Evolutionary conservation across 2,113 vertebrate species (phyloP), one percentile per base, ranked within the genome.

Genomic region (Onychostoma macrolepis): DNA sequence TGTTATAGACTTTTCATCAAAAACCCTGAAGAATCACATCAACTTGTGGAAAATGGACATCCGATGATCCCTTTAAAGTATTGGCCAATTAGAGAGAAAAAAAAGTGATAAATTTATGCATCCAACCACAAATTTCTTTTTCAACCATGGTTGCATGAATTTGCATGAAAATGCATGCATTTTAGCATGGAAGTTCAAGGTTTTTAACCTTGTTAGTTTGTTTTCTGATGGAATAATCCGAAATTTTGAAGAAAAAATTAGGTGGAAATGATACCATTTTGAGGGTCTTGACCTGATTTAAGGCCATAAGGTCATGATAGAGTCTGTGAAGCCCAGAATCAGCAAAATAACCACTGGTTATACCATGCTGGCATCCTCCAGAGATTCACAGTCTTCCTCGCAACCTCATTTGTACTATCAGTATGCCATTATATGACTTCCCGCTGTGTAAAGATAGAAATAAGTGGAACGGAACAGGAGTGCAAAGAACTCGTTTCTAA

Each of bases 381-480:
- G 8, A 21, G 6, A 9, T 36, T 2, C 33, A 36, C 4, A 36
- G 33, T 36, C 53, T 58, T 58, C 19, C 56, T 58, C 56, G 4
- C 11, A 13, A 65, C 26, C 26, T 28, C n/a, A 65, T 11, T 26
- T 65, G 61, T 8, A 75, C 45, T 26, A 45, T 75, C 12, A 76
- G n/a, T 17, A 28, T 41, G 26, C 8, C 28, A 53, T 79, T 79
- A 36, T 36, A 24, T n/a, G 19, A 33, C 78, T 15, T 61, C 53
- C 21, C 38, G 76, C 24, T 38, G 30, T 38, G 53, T 61, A 7
- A 38, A 80, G 33, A 41, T 80, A 9, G 38, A 80, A 80, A 80
- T 80, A 80, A 80, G 50, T 61, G 21, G 50, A 80, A 58, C 50
- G 21, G 50, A 80, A 58, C 50, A 36, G 19, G 50, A 58, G 77